These are phyloP conservation scores for Girardinichthys multiradiatus DNA, from an alignment of 2,113 vertebrate species.

Conservation along the genomic window DNA sequence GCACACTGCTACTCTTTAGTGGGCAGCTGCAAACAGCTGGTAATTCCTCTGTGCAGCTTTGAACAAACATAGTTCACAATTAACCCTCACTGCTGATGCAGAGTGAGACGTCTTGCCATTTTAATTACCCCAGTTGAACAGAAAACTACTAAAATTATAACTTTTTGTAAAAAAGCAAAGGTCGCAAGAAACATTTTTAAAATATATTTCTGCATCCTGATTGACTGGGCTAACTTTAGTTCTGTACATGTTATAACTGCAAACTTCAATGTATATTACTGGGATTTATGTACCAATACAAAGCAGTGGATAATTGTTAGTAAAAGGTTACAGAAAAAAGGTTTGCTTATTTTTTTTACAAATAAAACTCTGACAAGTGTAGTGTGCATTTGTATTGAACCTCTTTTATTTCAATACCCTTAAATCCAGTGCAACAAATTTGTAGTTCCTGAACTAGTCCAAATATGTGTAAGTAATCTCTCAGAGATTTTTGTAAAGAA, in stretches of 20 bases:
- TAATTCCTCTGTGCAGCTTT: not conserved
- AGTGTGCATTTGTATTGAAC: not conserved
- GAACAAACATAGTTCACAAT: not conserved
- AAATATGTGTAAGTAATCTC: not conserved
- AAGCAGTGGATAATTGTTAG: too few relatives aligned
- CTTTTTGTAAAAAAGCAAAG: not conserved
- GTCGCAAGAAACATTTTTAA: not conserved
- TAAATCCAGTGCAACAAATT: too few relatives aligned
- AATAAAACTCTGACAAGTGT: not conserved
- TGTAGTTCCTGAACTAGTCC: not conserved
- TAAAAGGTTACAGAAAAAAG: too few relatives aligned
- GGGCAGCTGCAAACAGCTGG: not conserved
- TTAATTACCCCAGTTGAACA: too few relatives aligned
- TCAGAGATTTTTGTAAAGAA: too few relatives aligned
- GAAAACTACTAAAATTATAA: not conserved
- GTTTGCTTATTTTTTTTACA: not conserved
- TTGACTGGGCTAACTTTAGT: not conserved
- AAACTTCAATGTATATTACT: not conserved
- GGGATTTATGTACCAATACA: not conserved
- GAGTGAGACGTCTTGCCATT: too few relatives aligned
- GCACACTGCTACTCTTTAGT: not conserved
- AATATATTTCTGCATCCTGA: not conserved
- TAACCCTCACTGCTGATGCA: not conserved
- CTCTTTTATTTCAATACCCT: too few relatives aligned
- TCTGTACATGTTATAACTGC: not conserved